phyloP scores from a whole-genome alignment of 1,140 invertebrate genomes.

The Dinoponera quadriceps region DNA sequence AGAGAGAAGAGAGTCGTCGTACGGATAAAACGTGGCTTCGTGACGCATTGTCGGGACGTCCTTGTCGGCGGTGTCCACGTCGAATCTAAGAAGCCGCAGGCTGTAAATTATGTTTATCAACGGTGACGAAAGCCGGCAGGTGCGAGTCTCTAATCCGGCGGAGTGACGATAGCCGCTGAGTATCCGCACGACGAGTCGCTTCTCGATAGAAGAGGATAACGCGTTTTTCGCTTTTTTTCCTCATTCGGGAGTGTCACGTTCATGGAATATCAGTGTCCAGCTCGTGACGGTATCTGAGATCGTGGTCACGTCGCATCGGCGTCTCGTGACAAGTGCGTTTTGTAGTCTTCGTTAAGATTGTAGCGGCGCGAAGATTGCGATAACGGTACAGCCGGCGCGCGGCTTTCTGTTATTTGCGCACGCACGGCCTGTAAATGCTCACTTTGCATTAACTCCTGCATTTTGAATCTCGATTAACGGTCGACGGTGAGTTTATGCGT shows the following conservation, averaged over 20 bases:
- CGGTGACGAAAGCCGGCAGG: slow-evolving; percentile 2
- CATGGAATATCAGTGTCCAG: neutral
- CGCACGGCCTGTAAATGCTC: neutral
- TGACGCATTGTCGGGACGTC: slow-evolving; percentile 32
- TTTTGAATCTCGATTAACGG: slow-evolving; percentile 25
- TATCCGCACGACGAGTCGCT: slow-evolving; percentile 20
- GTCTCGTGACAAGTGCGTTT: slow-evolving; percentile 8
- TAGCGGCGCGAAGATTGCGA: slow-evolving; percentile 1
- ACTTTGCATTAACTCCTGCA: neutral
- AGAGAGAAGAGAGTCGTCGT: slow-evolving; percentile 2
- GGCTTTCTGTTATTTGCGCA: neutral
- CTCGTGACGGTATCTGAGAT: neutral
- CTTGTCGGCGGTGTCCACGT: neutral
- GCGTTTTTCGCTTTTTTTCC: too few species aligned
- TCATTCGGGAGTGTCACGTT: neutral
- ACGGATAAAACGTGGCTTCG: slow-evolving; percentile 53
- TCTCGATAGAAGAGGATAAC: too few species aligned
- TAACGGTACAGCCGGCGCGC: neutral
- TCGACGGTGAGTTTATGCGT: slow-evolving; percentile 24
- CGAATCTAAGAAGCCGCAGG: neutral
- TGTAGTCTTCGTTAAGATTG: slow-evolving; percentile 29
- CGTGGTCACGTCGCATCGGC: neutral
- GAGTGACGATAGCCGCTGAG: neutral
- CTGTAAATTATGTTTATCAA: slow-evolving; percentile 32
- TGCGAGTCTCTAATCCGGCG: neutral